phyloP scores from a whole-genome alignment of 2,888 invertebrate genomes.

The Aphodius granarius region DNA sequence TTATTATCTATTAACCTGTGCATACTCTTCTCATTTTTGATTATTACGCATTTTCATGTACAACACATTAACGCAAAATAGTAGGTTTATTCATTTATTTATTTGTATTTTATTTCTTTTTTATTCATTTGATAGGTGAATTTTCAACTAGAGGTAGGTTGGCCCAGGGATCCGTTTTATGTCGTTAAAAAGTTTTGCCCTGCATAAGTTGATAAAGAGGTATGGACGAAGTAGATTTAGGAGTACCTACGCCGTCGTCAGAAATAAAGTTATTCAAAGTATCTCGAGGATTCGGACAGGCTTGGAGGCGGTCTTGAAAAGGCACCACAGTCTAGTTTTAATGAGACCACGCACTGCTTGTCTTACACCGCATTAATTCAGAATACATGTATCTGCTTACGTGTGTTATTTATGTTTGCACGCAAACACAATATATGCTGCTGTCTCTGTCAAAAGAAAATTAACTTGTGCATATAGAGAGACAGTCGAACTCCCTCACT shows the following conservation, averaged over 20 bases:
- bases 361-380: conserved; percentile 43
- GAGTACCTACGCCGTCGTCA: conserved; percentile 30
- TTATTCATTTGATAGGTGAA: no score
- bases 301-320: conserved; percentile 32
- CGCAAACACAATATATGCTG: conserved; percentile 35
- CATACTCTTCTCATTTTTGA: no score
- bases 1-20: no score
- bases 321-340: conserved; percentile 36
- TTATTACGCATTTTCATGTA: no score
- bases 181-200: no score
- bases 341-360: conserved; percentile 43
- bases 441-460: conserved; percentile 34
- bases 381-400: conserved; percentile 35
- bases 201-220: no score
- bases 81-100: no score
- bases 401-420: conserved; percentile 36
- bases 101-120: no score
- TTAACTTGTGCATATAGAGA: conserved; percentile 29
- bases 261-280: conserved; percentile 35
- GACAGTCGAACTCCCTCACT: conserved; percentile 3
- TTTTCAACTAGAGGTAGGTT: no score
- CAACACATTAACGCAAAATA: no score
- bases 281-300: conserved; percentile 11
- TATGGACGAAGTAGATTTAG: neutral
- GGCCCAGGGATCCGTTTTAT: no score